These are phyloP conservation scores for Himalopsyche phryganea DNA, from an alignment of 1,140 invertebrate species.

Conservation along the genomic window DNA sequence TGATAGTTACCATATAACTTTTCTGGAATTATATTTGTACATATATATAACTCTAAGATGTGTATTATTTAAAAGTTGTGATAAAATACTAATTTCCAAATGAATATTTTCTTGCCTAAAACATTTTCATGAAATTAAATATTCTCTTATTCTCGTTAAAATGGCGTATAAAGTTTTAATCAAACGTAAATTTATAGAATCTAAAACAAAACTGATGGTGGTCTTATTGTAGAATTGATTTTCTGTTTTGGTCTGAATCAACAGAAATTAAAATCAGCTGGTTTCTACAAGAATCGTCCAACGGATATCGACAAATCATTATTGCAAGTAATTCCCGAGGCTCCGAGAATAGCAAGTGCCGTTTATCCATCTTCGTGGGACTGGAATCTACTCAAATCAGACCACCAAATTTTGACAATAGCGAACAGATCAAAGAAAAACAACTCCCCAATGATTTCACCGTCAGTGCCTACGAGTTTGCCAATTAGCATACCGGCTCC, in stretches of 20 bases:
- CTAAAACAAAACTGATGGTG: too few species aligned
- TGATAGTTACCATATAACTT: too few species aligned
- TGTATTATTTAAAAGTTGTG: too few species aligned
- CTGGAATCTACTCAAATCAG: slow-evolving; percentile 63
- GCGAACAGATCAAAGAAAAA: slow-evolving; percentile 14
- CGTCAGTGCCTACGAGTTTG: not conserved
- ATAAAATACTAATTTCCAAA: too few species aligned
- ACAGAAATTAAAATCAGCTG: slow-evolving; percentile 78
- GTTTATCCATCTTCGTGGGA: slow-evolving; percentile 67
- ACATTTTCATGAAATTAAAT: too few species aligned
- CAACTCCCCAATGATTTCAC: not conserved
- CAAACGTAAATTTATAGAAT: too few species aligned
- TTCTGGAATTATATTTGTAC: too few species aligned
- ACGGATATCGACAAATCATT: slow-evolving; percentile 68
- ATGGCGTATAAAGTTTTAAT: too few species aligned
- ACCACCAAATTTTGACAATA: slow-evolving; percentile 35
- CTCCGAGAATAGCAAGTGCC: slow-evolving; percentile 67
- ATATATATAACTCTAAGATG: too few species aligned
- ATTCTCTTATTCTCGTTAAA: too few species aligned
- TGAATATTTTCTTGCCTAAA: too few species aligned
- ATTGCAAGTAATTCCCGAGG: slow-evolving; percentile 71
- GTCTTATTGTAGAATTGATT: too few species aligned
- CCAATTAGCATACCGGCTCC: not conserved
- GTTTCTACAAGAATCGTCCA: slow-evolving; percentile 71
- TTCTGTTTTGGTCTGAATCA: slow-evolving; percentile 35